Conservation (phyloP, 2,113 vertebrate species). For the Dicentrarchus labrax region DNA sequence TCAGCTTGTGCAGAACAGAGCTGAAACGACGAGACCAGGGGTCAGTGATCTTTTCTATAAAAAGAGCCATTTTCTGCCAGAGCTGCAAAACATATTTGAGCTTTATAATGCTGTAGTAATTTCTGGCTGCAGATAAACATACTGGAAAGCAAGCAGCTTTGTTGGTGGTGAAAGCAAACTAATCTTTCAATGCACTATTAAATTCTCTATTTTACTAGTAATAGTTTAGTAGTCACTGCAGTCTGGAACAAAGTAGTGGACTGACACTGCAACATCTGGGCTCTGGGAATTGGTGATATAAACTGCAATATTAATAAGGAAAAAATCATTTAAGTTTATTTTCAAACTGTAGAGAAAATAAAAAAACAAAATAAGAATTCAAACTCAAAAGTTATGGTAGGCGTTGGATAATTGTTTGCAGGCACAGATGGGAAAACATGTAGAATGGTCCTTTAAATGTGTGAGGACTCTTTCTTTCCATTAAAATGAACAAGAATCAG, state of each 20-base stretch:
- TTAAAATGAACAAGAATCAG: slow-evolving; percentile 11
- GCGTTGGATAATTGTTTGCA: background rate
- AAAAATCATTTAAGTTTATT: background rate
- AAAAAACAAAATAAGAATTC: background rate
- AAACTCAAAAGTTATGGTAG: background rate
- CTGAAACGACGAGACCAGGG: background rate
- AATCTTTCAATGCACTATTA: no score
- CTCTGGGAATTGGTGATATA: background rate
- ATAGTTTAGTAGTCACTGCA: no score
- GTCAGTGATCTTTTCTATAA: no score
- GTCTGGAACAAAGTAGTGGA: background rate
- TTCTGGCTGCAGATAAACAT: no score
- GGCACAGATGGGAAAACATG: slow-evolving; percentile 4
- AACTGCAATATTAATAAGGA: background rate
- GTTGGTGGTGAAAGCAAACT: no score
- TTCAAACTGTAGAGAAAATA: background rate
- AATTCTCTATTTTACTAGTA: no score
- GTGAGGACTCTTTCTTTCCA: background rate
- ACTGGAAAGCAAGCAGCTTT: no score
- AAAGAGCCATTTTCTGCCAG: no score
- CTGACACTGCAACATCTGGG: background rate
- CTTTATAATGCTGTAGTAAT: no score
- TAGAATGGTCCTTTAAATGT: background rate
- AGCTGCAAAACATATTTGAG: no score
- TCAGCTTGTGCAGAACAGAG: background rate